phyloP scores from a whole-genome alignment of 1,140 invertebrate species.

The Araneus ventricosus region DNA sequence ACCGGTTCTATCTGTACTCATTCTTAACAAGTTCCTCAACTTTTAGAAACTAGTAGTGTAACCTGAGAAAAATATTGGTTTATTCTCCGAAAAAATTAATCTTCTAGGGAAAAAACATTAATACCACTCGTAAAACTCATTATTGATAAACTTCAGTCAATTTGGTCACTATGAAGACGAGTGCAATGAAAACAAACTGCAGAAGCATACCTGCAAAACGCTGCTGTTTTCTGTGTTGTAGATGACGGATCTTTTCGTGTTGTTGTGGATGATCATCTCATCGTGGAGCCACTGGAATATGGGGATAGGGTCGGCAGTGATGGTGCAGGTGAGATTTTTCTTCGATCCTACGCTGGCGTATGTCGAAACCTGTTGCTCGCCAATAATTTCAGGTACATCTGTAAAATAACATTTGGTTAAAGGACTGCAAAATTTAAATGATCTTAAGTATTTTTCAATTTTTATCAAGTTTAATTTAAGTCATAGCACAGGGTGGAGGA shows the following conservation, averaged over 20 bases:
- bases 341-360: conserved; percentile 41
- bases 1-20: no score
- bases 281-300: conserved; percentile 64
- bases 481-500: not conserved
- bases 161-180: no score
- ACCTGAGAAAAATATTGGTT: no score
- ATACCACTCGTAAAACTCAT: no score
- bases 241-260: conserved; percentile 23
- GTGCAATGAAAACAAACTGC: no score
- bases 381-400: conserved; percentile 70
- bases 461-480: no score
- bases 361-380: conserved; percentile 1
- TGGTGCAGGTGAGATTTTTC: conserved; percentile 47
- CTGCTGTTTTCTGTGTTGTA: conserved; percentile 48
- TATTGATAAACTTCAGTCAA: no score
- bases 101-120: no score
- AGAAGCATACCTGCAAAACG: conserved; percentile 51
- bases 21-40: no score
- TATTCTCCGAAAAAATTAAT: no score
- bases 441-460: no score
- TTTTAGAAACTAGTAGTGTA: no score
- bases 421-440: not conserved
- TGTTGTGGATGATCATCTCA: conserved; percentile 66
- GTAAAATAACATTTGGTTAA: not conserved
- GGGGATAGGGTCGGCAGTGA: conserved; percentile 51